Base-by-base conservation (phyloP, 2,113 vertebrate species). In the Micromys minutus region DNA sequence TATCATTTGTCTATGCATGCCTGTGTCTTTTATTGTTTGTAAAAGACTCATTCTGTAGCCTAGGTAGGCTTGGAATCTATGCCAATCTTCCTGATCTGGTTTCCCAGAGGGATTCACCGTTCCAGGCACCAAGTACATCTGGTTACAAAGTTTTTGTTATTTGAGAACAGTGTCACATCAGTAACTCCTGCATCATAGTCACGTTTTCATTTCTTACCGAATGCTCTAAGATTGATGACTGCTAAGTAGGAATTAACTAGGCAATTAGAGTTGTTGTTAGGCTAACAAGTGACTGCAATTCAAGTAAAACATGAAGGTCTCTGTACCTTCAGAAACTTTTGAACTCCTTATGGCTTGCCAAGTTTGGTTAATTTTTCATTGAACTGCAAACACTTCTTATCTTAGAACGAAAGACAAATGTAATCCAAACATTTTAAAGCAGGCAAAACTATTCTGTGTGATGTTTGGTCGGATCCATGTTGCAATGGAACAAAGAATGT, bases 281-380 rank as follows among this genome's bases (percentile, higher is more conserved):
- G 79, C 55, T 89, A 90, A 96, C 96, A 93, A 94, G 16, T 89
- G 26, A 87, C 36, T 69, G 29, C 67, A 57, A 39, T 69, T 92
- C 87, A 93, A 92, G 81, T 69, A 94, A 96, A 95, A 93, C 74
- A 86, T 34, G 15, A 87, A 81, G 1, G 52, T 84, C 94, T 93
- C 87, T 81, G 29, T 67, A 89, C 45, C 71, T 95, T 86, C 34
- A 92, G 65, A 94, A 95, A 96, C 88, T 95, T 97, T 91, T 94
- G 93, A 97, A 96, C 88, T 94, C 61, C 16, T 6, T 29, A 13
- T 3, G 42, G 47, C 65, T 92, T 90, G 85, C 81, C 86, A 96
- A 96, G 93, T 76, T 96, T 76, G 94, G 96, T 97, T 97, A 97
- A 93, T 94, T 89, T 97, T 97, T 97, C 91, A 97, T 80, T 87